Conservation (phyloP, 2,888 invertebrate species). For the Trissolcus japonicus region DNA sequence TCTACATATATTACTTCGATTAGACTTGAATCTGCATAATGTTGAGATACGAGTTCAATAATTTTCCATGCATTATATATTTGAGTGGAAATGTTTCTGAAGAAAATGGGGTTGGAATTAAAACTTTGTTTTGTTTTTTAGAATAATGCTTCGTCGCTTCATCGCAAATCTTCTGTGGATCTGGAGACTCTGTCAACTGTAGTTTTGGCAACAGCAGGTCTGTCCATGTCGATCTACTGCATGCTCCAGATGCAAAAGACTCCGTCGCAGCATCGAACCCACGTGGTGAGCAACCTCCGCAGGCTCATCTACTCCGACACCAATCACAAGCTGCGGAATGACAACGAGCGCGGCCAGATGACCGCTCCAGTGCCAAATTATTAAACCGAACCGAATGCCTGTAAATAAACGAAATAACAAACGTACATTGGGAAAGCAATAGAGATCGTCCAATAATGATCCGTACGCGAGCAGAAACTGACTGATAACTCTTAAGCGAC, state of each 20-base stretch:
- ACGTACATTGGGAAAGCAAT: conserved; percentile 4
- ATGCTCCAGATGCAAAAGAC: conserved; percentile 69
- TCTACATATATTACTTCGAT: too few species aligned
- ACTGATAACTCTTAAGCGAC: conserved; percentile 10
- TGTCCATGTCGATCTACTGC: conserved; percentile 72
- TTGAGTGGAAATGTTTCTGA: not conserved
- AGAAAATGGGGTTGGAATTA: not conserved
- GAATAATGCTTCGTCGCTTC: conserved; percentile 59
- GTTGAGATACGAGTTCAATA: too few species aligned
- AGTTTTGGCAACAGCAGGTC: conserved; percentile 69
- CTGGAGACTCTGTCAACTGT: conserved; percentile 67
- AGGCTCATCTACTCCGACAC: conserved; percentile 28
- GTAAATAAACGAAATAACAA: not conserved
- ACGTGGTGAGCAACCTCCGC: conserved; percentile 47
- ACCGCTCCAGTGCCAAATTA: conserved; percentile 9
- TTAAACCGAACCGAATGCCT: not conserved
- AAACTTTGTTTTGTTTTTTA: conserved; percentile 30
- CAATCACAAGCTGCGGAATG: conserved; percentile 20
- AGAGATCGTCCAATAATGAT: not conserved
- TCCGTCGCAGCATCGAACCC: conserved; percentile 60
- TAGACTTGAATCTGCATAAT: too few species aligned
- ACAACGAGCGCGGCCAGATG: conserved; percentile 13
- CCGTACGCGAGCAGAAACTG: not conserved
- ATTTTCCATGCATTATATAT: too few species aligned
- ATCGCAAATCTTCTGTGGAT: conserved; percentile 63